Evolutionary conservation across 2,797 vertebrate species (phyloP).

Genomic region (Acestrorhynchus altus): DNA sequence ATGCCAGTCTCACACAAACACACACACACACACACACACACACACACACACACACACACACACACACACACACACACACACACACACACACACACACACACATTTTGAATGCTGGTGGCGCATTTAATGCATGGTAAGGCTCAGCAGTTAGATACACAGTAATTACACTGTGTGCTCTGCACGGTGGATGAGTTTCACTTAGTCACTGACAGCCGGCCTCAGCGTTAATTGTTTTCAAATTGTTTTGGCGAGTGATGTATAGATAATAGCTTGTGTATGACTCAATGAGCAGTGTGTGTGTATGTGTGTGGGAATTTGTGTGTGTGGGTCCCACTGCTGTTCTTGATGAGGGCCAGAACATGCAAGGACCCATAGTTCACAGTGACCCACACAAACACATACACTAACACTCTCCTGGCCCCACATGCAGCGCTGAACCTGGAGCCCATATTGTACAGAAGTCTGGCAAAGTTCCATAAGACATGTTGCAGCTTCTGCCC

Average conservation of each 20-base stretch:
- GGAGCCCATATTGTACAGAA: slow-evolving; percentile 73
- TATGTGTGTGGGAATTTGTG: slow-evolving; percentile 21
- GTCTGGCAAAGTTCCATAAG: slow-evolving; percentile 66
- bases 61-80: too few species aligned
- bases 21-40: slow-evolving; percentile 32
- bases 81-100: slow-evolving; percentile 12
- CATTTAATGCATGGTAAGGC: slow-evolving; percentile 54
- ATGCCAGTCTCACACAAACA: slow-evolving; percentile 29
- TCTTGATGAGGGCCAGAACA: slow-evolving; percentile 61
- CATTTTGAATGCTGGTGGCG: slow-evolving; percentile 63
- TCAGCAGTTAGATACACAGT: slow-evolving; percentile 62
- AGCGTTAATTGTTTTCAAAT: slow-evolving; percentile 78
- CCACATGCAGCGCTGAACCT: slow-evolving; percentile 55
- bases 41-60: slow-evolving; percentile 38
- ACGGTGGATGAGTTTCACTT: slow-evolving; percentile 54
- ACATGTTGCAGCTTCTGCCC: slow-evolving; percentile 72
- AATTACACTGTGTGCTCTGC: slow-evolving; percentile 78
- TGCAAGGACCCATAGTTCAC: slow-evolving; percentile 66
- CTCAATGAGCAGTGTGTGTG: slow-evolving; percentile 42
- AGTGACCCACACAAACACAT: neutral
- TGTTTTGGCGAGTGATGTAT: slow-evolving; percentile 74
- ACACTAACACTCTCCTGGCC: neutral
- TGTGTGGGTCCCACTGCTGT: slow-evolving; percentile 61
- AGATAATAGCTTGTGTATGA: slow-evolving; percentile 70
- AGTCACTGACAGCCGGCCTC: slow-evolving; percentile 72